These are phyloP conservation scores for Pampus argenteus DNA, from an alignment of 2,797 vertebrate species.

Conservation along the genomic window DNA sequence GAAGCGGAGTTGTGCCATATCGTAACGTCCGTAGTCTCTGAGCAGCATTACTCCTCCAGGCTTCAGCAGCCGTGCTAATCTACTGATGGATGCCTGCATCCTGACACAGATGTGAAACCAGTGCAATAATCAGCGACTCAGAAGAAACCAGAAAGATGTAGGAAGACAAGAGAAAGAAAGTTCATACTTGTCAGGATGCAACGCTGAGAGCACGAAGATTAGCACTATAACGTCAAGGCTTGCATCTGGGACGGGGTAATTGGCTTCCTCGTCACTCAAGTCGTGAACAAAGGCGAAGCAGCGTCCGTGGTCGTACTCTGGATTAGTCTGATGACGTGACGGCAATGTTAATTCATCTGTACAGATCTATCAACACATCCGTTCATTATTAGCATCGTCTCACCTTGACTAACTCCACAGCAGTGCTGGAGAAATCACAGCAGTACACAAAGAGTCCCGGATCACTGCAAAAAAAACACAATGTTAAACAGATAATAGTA, in stretches of 20 bases:
- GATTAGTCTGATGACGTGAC: constrained; percentile 84
- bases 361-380: neutral
- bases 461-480: constrained; percentile 86
- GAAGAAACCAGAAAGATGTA: neutral
- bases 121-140: neutral
- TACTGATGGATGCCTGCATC: constrained; percentile 88
- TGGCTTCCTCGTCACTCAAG: constrained; percentile 86
- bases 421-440: constrained; percentile 95
- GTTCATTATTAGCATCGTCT: constrained; percentile 38
- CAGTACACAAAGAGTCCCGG: constrained; percentile 94
- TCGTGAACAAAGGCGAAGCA: constrained; percentile 96
- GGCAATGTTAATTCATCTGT: constrained; percentile 19
- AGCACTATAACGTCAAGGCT: constrained; percentile 93
- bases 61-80: constrained; percentile 89
- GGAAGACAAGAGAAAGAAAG: neutral
- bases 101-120: constrained; percentile 57
- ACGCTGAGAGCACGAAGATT: constrained; percentile 96
- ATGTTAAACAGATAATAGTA: neutral
- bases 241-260: constrained; percentile 88
- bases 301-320: constrained; percentile 89
- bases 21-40: constrained; percentile 96
- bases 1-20: constrained; percentile 98
- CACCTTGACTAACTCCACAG: constrained; percentile 96
- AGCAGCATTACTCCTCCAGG: constrained; percentile 93
- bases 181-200: constrained; percentile 94